Evolutionary conservation across 2,113 vertebrate species (phyloP).

Genomic region (Trogon melanurus): DNA sequence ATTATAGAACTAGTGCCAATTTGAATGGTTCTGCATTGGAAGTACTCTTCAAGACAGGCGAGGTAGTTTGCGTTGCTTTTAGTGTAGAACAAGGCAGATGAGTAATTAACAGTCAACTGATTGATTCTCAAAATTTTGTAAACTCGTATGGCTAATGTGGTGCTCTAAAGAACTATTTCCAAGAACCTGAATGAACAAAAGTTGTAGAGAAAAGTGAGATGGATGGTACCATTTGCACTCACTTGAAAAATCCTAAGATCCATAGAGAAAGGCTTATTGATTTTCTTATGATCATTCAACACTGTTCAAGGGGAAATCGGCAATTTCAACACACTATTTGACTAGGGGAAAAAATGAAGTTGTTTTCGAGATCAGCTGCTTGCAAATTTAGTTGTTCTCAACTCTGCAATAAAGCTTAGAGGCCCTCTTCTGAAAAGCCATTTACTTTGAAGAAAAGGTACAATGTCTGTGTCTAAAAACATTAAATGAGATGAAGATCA

Average conservation of each 20-base stretch:
- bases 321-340: constrained; percentile 51
- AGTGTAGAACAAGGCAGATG: neutral
- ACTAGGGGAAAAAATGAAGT: constrained; percentile 32
- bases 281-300: constrained; percentile 55
- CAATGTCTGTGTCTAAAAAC: neutral
- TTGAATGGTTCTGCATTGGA: neutral
- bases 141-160: neutral
- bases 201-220: constrained; percentile 19
- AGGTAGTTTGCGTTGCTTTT: neutral
- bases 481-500: constrained; percentile 36
- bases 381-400: constrained; percentile 45
- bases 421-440: constrained; percentile 19
- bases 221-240: neutral
- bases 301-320: constrained; percentile 44
- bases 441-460: constrained; percentile 50
- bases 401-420: constrained; percentile 53
- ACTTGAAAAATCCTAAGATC: neutral
- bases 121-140: neutral
- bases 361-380: constrained; percentile 49
- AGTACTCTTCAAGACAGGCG: neutral
- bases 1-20: neutral
- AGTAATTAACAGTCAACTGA: neutral
- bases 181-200: constrained; percentile 6
- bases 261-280: constrained; percentile 44
- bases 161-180: constrained; percentile 18